phyloP scores from a whole-genome alignment of 2,888 invertebrate genomes.

The Marronus borbonicus region DNA sequence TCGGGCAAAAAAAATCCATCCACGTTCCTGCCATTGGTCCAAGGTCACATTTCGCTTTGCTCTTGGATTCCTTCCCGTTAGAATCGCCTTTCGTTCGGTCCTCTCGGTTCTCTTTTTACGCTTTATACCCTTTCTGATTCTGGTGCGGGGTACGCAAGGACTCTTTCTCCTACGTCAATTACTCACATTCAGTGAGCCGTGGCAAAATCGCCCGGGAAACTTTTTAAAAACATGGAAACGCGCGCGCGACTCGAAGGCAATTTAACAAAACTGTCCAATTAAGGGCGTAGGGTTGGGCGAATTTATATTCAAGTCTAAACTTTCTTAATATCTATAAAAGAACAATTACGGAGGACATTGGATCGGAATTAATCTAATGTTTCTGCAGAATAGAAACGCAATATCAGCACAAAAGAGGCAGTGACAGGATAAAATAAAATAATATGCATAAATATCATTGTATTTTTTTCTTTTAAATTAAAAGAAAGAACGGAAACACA shows the following conservation, averaged over 20 bases:
- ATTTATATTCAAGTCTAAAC: slow-evolving; percentile 46
- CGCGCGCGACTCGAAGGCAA: slow-evolving; percentile 32
- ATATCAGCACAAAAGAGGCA: neutral
- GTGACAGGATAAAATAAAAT: neutral
- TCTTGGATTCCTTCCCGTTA: slow-evolving; percentile 2
- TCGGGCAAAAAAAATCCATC: slow-evolving; percentile 17
- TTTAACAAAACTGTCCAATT: slow-evolving; percentile 41
- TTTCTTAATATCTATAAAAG: slow-evolving; percentile 57
- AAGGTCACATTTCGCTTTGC: slow-evolving; percentile 28
- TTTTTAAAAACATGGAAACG: slow-evolving; percentile 31
- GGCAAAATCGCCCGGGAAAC: slow-evolving; percentile 25
- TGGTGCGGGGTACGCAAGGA: neutral
- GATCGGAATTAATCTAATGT: slow-evolving; percentile 56
- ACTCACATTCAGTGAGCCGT: slow-evolving; percentile 39
- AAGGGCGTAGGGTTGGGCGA: slow-evolving; percentile 11
- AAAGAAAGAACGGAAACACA: too few species aligned
- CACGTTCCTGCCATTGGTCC: slow-evolving; percentile 6
- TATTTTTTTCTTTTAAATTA: too few species aligned
- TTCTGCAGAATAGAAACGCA: slow-evolving; percentile 14
- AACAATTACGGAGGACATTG: slow-evolving; percentile 54
- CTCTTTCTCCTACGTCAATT: slow-evolving; percentile 26
- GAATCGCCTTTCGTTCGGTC: slow-evolving; percentile 6
- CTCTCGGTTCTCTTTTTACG: slow-evolving; percentile 9
- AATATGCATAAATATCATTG: too few species aligned
- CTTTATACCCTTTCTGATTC: neutral